Percentiles rank a stretch among this genome's conserved stretches.
These are phyloP conservation scores for Mystacornis crossleyi DNA, from an alignment of 2,113 vertebrate genomes.

Conservation along the genomic window DNA sequence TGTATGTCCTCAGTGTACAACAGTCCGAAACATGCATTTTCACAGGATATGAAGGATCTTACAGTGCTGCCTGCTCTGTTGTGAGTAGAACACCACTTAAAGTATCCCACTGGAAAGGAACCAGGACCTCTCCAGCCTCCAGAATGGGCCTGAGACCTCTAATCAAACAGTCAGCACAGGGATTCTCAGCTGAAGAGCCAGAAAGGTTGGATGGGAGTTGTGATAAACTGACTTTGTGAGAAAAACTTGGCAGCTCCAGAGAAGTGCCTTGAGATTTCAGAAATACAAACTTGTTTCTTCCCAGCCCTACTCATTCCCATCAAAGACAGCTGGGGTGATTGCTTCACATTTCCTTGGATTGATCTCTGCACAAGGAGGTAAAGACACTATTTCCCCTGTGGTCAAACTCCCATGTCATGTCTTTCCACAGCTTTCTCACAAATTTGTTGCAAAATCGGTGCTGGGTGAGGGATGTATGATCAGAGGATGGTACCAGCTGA, in stretches of 20 bases:
- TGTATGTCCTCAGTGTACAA: background rate
- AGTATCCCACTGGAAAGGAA: background rate
- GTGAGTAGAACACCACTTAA: background rate
- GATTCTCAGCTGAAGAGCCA: background rate
- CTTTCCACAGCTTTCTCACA: background rate
- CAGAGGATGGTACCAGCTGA: background rate
- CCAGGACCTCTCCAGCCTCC: background rate
- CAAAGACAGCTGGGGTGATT: background rate
- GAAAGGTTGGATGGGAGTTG: background rate
- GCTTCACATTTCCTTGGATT: background rate
- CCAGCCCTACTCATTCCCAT: background rate
- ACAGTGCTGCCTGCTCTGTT: background rate
- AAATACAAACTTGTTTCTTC: background rate
- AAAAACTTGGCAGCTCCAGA: background rate
- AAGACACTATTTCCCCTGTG: background rate
- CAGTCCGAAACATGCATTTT: background rate
- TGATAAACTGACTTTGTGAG: background rate
- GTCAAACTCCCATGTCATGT: background rate
- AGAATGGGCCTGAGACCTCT: background rate
- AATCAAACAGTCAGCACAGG: background rate
- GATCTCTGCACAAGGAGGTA: background rate
- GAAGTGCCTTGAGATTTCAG: background rate
- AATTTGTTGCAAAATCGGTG: accelerated
- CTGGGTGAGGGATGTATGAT: background rate
- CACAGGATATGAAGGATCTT: background rate